Conservation (phyloP, 1,140 invertebrate genomes). For the Delia radicum region DNA sequence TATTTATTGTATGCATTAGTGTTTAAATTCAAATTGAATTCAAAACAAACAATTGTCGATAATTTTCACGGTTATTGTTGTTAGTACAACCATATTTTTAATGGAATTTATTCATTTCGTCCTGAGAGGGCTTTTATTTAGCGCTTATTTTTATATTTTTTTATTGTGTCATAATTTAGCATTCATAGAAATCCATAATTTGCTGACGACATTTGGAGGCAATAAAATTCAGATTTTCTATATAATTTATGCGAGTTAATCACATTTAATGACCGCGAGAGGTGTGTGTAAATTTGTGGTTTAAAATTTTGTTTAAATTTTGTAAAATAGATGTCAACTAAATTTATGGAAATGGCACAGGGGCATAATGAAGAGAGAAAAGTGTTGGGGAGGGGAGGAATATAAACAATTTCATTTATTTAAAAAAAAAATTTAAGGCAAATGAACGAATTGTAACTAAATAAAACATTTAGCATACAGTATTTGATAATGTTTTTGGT, state of each 20-base stretch:
- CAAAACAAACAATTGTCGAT: conserved; percentile 15
- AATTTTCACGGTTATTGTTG: conserved; percentile 15
- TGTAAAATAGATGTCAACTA: no score
- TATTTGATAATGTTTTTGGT: no score
- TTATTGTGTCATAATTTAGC: not conserved
- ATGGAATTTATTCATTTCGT: not conserved
- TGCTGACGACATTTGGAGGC: conserved; percentile 10
- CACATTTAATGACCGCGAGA: conserved; percentile 18
- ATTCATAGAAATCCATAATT: conserved; percentile 10
- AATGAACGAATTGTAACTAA: no score
- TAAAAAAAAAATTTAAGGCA: no score
- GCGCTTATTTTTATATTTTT: not conserved
- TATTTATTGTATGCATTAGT: not conserved
- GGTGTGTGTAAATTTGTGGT: not conserved
- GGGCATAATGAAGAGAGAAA: no score
- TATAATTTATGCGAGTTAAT: conserved; percentile 19
- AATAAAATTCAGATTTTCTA: conserved; percentile 21
- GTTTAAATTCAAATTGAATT: not conserved
- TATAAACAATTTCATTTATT: no score
- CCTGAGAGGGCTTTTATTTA: not conserved
- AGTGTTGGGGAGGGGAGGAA: no score
- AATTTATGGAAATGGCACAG: no score
- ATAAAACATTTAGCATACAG: no score
- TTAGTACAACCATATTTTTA: no score
- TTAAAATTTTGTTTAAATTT: no score